phyloP scores from a whole-genome alignment of 1,140 invertebrate genomes.

The Thalassaphorura encarpata region DNA sequence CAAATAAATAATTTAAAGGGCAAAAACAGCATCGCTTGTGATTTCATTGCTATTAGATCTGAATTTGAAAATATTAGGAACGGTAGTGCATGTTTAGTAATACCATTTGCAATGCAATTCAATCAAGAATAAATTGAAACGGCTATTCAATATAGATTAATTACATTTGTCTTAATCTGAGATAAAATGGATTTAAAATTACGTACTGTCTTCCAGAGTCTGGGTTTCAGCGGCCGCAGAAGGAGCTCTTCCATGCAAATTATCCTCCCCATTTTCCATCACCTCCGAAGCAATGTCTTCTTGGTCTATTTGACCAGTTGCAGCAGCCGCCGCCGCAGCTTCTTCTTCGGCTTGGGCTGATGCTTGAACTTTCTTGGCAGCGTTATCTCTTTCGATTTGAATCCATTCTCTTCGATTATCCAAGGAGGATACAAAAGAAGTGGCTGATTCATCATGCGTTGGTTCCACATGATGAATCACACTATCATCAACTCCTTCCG shows the following conservation, averaged over 20 bases:
- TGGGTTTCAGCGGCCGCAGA: slow-evolving; percentile 36
- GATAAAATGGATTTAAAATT: background rate
- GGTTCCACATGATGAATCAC: slow-evolving; percentile 32
- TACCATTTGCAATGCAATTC: too few species aligned
- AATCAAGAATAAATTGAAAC: too few species aligned
- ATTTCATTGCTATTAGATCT: too few species aligned
- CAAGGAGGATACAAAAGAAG: slow-evolving; percentile 24
- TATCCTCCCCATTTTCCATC: background rate
- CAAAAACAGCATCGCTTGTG: too few species aligned
- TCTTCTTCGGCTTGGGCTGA: slow-evolving; percentile 46
- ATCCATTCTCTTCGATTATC: slow-evolving; percentile 29
- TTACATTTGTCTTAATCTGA: too few species aligned
- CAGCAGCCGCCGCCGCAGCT: background rate
- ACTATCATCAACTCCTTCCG: slow-evolving; percentile 24
- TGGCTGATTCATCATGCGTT: slow-evolving; percentile 28
- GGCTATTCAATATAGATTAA: too few species aligned
- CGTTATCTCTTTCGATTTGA: slow-evolving; percentile 23
- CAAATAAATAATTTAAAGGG: too few species aligned
- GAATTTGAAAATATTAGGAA: too few species aligned
- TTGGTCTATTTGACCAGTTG: background rate
- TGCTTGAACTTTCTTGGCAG: slow-evolving; percentile 14
- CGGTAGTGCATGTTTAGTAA: too few species aligned
- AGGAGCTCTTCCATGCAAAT: background rate
- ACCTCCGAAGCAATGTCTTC: background rate
- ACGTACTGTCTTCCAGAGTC: slow-evolving; percentile 21